Conservation (phyloP, 2,888 invertebrate species). For the Stenchaetothrips biformis region DNA sequence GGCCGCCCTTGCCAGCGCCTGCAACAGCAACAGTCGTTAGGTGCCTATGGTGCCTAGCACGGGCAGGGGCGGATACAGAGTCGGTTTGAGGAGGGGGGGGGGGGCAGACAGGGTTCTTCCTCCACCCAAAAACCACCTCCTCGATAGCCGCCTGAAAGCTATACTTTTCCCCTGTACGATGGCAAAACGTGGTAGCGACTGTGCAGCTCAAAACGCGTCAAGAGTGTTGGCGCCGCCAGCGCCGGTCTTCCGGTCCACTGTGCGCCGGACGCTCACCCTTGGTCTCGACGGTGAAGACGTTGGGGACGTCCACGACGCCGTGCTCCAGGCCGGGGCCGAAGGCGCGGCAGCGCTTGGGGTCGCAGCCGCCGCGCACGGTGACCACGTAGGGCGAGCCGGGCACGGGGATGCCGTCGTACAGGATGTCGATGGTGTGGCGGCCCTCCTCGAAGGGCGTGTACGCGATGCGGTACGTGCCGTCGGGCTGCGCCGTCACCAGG, state of each 20-base stretch:
- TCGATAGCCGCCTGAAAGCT: too few relatives aligned
- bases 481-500: slow-evolving; percentile 63
- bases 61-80: too few relatives aligned
- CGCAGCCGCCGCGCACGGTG: slow-evolving; percentile 69
- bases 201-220: too few relatives aligned
- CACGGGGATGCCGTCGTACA: slow-evolving; percentile 75
- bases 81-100: too few relatives aligned
- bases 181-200: too few relatives aligned
- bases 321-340: slow-evolving; percentile 75
- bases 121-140: too few relatives aligned
- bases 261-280: slow-evolving; percentile 48
- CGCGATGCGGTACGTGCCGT: slow-evolving; percentile 74
- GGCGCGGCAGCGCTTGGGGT: slow-evolving; percentile 72
- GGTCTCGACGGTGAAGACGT: slow-evolving; percentile 75
- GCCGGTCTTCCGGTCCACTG: not conserved
- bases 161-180: too few relatives aligned
- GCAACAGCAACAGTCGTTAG: slow-evolving; percentile 33
- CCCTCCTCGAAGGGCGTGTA: slow-evolving; percentile 83
- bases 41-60: too few relatives aligned
- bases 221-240: not conserved
- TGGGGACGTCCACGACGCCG: slow-evolving; percentile 63
- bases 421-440: slow-evolving; percentile 70
- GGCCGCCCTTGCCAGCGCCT: slow-evolving; percentile 74
- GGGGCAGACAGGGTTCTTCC: too few relatives aligned
- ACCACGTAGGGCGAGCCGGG: slow-evolving; percentile 78